These are phyloP conservation scores for Sabellastarte sp. DNA, from an alignment of 2,888 invertebrate species.

Conservation along the genomic window DNA sequence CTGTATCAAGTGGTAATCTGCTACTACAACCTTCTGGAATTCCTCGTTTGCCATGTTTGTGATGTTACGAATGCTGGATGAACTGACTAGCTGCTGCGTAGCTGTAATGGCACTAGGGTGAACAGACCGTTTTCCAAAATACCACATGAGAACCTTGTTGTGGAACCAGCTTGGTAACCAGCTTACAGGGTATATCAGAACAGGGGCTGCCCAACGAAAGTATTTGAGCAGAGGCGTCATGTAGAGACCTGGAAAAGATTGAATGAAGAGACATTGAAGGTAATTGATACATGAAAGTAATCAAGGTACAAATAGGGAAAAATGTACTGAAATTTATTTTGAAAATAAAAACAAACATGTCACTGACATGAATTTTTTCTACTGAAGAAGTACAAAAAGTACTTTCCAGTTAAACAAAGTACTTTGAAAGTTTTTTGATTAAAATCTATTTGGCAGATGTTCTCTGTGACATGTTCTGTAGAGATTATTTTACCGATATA, in stretches of 20 bases:
- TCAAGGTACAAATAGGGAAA: no score
- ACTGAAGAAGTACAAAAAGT: no score
- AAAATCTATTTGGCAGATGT: no score
- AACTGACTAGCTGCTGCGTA: background rate
- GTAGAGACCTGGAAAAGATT: background rate
- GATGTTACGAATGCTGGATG: background rate
- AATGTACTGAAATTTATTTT: no score
- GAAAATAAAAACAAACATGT: no score
- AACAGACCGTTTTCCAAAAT: background rate
- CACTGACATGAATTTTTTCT: no score
- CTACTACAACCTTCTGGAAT: background rate
- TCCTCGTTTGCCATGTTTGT: background rate
- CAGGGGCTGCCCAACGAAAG: background rate
- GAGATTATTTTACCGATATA: no score
- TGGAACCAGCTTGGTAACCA: background rate
- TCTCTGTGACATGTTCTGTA: no score
- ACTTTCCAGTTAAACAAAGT: no score
- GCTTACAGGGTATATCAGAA: background rate
- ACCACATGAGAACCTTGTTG: background rate
- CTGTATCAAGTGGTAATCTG: background rate
- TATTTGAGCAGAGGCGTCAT: background rate
- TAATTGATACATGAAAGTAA: no score
- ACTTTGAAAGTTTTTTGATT: no score
- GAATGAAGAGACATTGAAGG: no score
- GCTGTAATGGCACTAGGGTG: background rate